These are phyloP conservation scores for Melipona bicolor DNA, from an alignment of 2,888 invertebrate genomes.

Conservation along the genomic window DNA sequence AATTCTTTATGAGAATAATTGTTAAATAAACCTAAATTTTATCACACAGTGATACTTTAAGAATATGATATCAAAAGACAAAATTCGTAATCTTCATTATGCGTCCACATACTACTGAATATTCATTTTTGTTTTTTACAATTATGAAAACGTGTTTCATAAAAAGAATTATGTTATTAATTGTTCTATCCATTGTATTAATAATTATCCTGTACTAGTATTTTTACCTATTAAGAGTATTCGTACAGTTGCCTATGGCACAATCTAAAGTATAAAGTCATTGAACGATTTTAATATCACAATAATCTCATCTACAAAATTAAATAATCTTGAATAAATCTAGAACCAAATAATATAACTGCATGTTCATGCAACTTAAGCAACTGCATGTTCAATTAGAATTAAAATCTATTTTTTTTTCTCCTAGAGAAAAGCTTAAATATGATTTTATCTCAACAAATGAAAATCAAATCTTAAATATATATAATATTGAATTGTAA, in stretches of 20 bases:
- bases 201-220: slow-evolving; percentile 34
- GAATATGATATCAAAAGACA: slow-evolving; percentile 35
- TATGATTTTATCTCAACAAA: slow-evolving; percentile 4
- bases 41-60: slow-evolving; percentile 63
- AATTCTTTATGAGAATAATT: slow-evolving; percentile 32
- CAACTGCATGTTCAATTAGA: slow-evolving; percentile 3
- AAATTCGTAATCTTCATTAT: slow-evolving; percentile 28
- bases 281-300: slow-evolving; percentile 50
- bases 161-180: slow-evolving; percentile 27
- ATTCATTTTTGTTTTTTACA: slow-evolving; percentile 18
- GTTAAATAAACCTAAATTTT: slow-evolving; percentile 55
- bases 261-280: slow-evolving; percentile 44
- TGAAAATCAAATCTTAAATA: slow-evolving; percentile 17
- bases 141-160: slow-evolving; percentile 32
- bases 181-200: slow-evolving; percentile 27
- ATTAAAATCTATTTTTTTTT: slow-evolving; percentile 17
- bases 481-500: slow-evolving; percentile 35
- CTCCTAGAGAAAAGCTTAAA: slow-evolving; percentile 15
- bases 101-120: slow-evolving; percentile 27
- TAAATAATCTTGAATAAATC: slow-evolving; percentile 25
- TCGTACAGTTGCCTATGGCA: slow-evolving; percentile 44
- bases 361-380: not conserved
- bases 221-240: slow-evolving; percentile 34
- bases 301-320: slow-evolving; percentile 45
- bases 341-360: slow-evolving; percentile 29